phyloP scores from a whole-genome alignment of 2,113 vertebrate genomes.

The Phaethornis superciliosus region DNA sequence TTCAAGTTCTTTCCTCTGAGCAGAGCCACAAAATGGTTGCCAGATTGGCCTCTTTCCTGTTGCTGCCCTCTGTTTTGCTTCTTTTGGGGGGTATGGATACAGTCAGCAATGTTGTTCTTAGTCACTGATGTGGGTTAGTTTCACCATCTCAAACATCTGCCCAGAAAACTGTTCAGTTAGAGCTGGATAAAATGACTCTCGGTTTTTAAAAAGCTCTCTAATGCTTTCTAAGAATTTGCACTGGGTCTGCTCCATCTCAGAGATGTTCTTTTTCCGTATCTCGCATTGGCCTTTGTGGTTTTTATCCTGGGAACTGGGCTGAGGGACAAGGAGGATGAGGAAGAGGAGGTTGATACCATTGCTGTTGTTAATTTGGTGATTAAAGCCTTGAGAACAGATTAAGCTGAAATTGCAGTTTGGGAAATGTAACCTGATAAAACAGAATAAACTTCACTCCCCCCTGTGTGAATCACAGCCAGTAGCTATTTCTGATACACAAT shows the following conservation, averaged over 20 bases:
- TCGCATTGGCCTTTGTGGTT: neutral
- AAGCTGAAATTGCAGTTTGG: slow-evolving; percentile 29
- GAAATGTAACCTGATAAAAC: slow-evolving; percentile 24
- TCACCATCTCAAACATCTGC: slow-evolving; percentile 6
- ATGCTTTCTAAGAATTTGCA: slow-evolving; percentile 75
- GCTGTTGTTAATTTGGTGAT: slow-evolving; percentile 42
- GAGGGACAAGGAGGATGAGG: neutral
- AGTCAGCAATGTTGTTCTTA: neutral
- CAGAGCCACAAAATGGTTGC: neutral
- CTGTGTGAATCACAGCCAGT: neutral
- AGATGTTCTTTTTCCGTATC: slow-evolving; percentile 12
- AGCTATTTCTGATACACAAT: slow-evolving; percentile 2
- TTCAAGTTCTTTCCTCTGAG: slow-evolving; percentile 13
- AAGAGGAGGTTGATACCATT: slow-evolving; percentile 41
- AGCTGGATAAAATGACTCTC: slow-evolving; percentile 4
- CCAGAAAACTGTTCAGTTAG: slow-evolving; percentile 37
- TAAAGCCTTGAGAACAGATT: slow-evolving; percentile 63
- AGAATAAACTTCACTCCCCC: neutral
- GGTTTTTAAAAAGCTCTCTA: slow-evolving; percentile 18
- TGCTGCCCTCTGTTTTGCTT: slow-evolving; percentile 32
- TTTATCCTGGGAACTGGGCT: slow-evolving; percentile 33
- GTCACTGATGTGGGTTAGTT: slow-evolving; percentile 34
- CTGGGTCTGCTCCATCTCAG: slow-evolving; percentile 61
- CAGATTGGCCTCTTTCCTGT: slow-evolving; percentile 1
- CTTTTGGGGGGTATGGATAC: neutral